A percentile compares a stretch with the other conserved stretches of the same genome.
Conservation (phyloP, 2,888 invertebrate genomes). For the Dysmachus trigonus region DNA sequence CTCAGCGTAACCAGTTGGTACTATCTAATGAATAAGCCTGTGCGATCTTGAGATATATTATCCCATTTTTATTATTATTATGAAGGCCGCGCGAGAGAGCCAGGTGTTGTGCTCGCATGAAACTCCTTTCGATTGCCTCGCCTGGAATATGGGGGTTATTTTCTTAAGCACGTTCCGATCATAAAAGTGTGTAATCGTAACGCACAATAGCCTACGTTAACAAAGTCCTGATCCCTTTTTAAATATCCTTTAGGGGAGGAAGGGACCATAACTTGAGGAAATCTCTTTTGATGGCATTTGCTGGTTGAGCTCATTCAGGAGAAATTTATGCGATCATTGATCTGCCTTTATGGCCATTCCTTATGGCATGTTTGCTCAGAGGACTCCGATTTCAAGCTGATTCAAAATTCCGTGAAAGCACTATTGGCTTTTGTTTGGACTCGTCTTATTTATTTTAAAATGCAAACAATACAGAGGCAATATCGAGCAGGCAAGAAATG, state of each 20-base stretch:
- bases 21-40: conserved; percentile 6
- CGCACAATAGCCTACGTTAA: conserved; percentile 6
- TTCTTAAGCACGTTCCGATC: conserved; percentile 35
- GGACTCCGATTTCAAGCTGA: background rate
- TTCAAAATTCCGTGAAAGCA: background rate
- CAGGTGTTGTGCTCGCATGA: background rate
- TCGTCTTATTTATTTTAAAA: background rate
- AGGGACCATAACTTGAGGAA: conserved; percentile 9
- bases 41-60: conserved; percentile 7
- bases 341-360: background rate
- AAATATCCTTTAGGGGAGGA: conserved; percentile 25
- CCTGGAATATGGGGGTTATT: background rate
- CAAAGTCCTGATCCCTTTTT: conserved; percentile 27
- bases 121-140: background rate
- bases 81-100: background rate
- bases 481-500: background rate
- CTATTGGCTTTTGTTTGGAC: background rate
- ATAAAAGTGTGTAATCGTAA: conserved; percentile 2
- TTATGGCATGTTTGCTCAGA: background rate
- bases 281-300: background rate
- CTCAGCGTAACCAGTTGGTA: background rate
- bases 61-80: background rate
- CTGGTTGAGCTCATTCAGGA: background rate
- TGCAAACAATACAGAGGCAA: background rate
- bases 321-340: conserved; percentile 32